Evolutionary conservation across 2,888 invertebrate genomes (phyloP).

Genomic region (Dryomyza anilis): DNA sequence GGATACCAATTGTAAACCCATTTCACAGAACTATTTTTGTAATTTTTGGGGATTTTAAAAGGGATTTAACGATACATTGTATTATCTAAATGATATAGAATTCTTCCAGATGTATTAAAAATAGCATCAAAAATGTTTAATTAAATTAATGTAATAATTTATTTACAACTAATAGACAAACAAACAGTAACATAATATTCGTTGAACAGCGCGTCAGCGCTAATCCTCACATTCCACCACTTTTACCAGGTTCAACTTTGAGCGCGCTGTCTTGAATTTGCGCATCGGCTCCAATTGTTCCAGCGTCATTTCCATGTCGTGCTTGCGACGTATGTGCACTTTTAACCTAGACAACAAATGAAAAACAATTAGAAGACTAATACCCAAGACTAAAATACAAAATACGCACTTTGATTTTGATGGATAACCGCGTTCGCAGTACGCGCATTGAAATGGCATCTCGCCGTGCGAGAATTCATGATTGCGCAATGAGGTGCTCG

Average conservation of each 20-base stretch:
- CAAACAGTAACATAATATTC: no score
- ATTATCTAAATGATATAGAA: no score
- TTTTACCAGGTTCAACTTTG: constrained; percentile 41
- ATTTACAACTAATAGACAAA: no score
- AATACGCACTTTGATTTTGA: constrained; percentile 45
- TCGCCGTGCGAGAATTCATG: constrained; percentile 45
- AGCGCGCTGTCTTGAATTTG: constrained; percentile 43
- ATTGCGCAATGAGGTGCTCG: constrained; percentile 45
- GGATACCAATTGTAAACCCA: no score
- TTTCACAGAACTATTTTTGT: no score
- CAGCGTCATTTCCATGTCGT: constrained; percentile 35
- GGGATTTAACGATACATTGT: no score
- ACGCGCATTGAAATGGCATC: constrained; percentile 48
- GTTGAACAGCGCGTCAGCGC: no score
- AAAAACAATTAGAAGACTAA: neutral
- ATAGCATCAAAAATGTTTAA: no score
- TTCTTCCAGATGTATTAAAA: no score
- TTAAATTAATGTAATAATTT: no score
- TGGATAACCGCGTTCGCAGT: constrained; percentile 44
- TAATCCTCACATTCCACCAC: constrained; percentile 27
- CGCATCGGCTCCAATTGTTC: constrained; percentile 47
- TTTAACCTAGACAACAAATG: constrained; percentile 37
- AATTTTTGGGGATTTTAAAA: no score
- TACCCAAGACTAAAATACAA: neutral
- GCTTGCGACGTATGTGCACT: constrained; percentile 43